A percentile compares a stretch with the other conserved stretches of the same genome.
These are phyloP conservation scores for Colossoma macropomum DNA, from an alignment of 2,113 vertebrate genomes.

Conservation along the genomic window DNA sequence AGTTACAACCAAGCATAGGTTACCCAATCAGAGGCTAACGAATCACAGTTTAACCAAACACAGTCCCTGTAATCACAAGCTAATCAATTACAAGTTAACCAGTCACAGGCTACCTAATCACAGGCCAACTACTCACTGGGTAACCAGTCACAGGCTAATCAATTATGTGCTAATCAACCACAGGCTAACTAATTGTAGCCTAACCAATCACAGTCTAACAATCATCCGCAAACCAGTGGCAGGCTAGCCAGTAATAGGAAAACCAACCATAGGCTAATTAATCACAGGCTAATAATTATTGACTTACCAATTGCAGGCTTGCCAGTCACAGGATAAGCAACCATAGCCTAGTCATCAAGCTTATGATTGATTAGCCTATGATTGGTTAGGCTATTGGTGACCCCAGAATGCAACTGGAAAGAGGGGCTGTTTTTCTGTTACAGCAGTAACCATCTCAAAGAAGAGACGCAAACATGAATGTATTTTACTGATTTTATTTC, in stretches of 20 bases:
- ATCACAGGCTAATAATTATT: neutral
- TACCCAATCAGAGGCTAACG: too few species aligned
- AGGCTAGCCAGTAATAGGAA: neutral
- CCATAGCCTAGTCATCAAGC: neutral
- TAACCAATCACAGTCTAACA: neutral
- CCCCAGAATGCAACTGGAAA: neutral
- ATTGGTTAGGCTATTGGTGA: too few species aligned
- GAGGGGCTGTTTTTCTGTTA: neutral
- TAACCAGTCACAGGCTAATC: neutral
- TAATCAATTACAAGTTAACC: too few species aligned
- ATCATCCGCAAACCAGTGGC: neutral
- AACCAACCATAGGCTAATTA: neutral
- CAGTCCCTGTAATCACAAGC: too few species aligned
- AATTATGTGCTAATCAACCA: neutral
- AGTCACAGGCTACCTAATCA: too few species aligned
- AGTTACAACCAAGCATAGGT: too few species aligned
- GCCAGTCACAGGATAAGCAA: too few species aligned
- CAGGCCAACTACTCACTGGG: neutral
- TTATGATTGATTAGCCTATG: too few species aligned
- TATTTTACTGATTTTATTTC: neutral
- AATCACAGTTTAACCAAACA: too few species aligned
- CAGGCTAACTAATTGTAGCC: neutral
- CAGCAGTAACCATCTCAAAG: neutral
- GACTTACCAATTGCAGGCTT: too few species aligned
- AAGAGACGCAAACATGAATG: neutral